phyloP scores from a whole-genome alignment of 2,888 invertebrate species.

The Kryphioiulus occultus region DNA sequence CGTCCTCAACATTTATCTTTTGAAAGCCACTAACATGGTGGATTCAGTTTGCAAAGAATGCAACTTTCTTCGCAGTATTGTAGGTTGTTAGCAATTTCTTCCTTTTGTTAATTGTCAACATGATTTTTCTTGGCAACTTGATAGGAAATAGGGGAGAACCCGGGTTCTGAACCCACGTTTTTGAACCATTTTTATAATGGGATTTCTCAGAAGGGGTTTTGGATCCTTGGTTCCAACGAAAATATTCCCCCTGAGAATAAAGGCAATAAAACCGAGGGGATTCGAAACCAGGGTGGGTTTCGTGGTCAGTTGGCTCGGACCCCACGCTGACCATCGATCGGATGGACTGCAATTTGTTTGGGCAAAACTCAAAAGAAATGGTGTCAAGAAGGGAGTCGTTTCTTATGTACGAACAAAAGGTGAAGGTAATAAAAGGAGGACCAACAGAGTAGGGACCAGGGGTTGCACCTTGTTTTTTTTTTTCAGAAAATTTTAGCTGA shows the following conservation, averaged over 20 bases:
- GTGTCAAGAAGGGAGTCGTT: background rate
- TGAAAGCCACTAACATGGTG: background rate
- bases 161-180: background rate
- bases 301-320: background rate
- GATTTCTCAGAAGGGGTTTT: background rate
- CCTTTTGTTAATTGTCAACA: background rate
- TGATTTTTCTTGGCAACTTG: background rate
- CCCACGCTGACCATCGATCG: slow-evolving; percentile 30
- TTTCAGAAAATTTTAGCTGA: background rate
- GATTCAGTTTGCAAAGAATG: background rate
- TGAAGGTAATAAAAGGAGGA: background rate
- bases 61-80: background rate
- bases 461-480: background rate
- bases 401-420: background rate
- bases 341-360: slow-evolving; percentile 12
- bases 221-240: background rate
- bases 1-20: background rate
- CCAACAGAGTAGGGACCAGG: background rate
- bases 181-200: background rate
- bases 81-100: background rate
- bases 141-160: background rate
- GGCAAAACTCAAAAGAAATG: slow-evolving; percentile 1
- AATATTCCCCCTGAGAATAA: background rate
- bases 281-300: background rate
- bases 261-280: background rate